Conservation (phyloP, 2,888 invertebrate species). For the Nebria brevicollis region DNA sequence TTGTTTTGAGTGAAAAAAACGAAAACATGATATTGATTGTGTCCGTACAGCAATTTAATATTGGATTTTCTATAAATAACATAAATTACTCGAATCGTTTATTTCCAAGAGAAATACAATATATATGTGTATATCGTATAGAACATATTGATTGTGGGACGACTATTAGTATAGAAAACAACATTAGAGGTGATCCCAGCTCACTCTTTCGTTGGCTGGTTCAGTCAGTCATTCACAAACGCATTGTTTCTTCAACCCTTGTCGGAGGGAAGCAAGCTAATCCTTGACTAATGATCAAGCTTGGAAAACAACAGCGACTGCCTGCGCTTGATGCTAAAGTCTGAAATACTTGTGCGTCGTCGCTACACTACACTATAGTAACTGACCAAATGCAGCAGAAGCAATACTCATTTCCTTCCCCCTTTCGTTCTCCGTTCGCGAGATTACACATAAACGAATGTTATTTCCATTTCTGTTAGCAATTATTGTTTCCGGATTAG, state of each 20-base stretch:
- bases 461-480: constrained; percentile 60
- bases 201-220: constrained; percentile 46
- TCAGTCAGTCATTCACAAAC: constrained; percentile 41
- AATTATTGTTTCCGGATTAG: constrained; percentile 63
- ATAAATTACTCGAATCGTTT: constrained; percentile 5
- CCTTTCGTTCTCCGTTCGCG: constrained; percentile 15
- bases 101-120: background rate
- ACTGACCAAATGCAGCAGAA: constrained; percentile 36
- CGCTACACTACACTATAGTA: constrained; percentile 49
- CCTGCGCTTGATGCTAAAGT: constrained; percentile 20
- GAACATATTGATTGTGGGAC: constrained; percentile 55
- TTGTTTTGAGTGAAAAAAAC: too few species aligned
- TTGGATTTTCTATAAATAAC: constrained; percentile 40
- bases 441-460: constrained; percentile 58
- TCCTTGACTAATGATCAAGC: constrained; percentile 56
- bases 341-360: constrained; percentile 30
- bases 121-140: constrained; percentile 19
- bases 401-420: constrained; percentile 23
- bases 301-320: constrained; percentile 51
- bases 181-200: constrained; percentile 49
- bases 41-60: constrained; percentile 16
- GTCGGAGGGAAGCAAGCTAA: constrained; percentile 55
- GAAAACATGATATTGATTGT: too few species aligned
- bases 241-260: constrained; percentile 55
- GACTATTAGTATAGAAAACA: constrained; percentile 54